phyloP scores from a whole-genome alignment of 2,888 invertebrate species.

The Yponomeuta sedellus region DNA sequence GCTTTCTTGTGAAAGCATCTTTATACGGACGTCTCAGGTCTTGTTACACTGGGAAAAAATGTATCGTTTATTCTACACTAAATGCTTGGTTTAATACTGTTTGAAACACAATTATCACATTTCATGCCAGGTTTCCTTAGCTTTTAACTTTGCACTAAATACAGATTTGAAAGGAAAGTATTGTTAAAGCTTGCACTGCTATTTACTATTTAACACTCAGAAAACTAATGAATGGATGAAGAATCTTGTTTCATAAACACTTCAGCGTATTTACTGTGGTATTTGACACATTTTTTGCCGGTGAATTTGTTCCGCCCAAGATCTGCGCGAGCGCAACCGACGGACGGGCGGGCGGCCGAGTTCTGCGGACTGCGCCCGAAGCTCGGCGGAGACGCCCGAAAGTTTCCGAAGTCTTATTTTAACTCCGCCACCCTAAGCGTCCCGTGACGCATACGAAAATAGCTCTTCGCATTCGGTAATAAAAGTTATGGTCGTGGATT shows the following conservation, averaged over 20 bases:
- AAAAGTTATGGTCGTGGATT: slow-evolving; percentile 6
- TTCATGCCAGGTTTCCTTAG: background rate
- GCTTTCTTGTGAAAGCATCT: background rate
- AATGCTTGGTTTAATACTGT: background rate
- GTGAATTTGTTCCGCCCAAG: slow-evolving; percentile 42
- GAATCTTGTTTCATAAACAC: background rate
- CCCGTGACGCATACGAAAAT: slow-evolving; percentile 10
- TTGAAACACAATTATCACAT: background rate
- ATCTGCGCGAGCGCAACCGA: slow-evolving; percentile 45
- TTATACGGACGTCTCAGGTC: background rate
- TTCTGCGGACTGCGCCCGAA: slow-evolving; percentile 39
- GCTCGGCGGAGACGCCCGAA: slow-evolving; percentile 50
- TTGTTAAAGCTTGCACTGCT: background rate
- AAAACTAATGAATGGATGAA: too few relatives aligned
- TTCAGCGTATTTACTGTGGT: background rate
- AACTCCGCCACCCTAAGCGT: slow-evolving; percentile 32
- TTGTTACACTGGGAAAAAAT: too few relatives aligned
- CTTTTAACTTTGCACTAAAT: background rate
- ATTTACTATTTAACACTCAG: background rate
- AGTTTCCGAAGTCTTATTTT: slow-evolving; percentile 60
- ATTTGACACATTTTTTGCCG: slow-evolving; percentile 4
- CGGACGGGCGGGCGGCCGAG: slow-evolving; percentile 51
- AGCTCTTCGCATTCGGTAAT: slow-evolving; percentile 12
- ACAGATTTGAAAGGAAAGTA: background rate
- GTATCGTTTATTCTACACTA: background rate